Base-by-base conservation (phyloP, 2,888 invertebrate genomes). In the Graphium colonna region DNA sequence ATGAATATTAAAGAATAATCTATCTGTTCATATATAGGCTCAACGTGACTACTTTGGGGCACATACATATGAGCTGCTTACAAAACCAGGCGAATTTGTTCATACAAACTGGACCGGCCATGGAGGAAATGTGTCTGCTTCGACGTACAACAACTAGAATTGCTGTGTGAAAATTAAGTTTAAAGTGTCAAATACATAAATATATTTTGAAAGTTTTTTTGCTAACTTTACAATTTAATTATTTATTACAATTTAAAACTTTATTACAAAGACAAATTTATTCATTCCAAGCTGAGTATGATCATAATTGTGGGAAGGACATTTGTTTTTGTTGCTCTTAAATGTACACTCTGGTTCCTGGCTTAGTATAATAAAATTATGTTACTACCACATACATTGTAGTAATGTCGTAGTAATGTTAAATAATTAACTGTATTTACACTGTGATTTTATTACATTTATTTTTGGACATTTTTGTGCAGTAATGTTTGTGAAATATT, bases 51-150 rank as follows among this genome's bases (percentile, higher is more conserved):
- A 98, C 79, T 99, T 99, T 74, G 99, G 99, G 1, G 99, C 99
- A 0, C 99, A 99, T 80, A 99, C 99, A 0, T 99, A 99, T 73
- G 98, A 99, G 86, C 81, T 98, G 51, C 82, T 97, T 51, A 91
- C 91, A 3, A 89, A 95, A 58, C 98, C 98, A 41, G 98, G 98
- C 2, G 92, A 92, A 64, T 98, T 95, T 76, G 92, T 97, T 1
- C 99, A 99, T 84, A 99, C 99, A 59, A 99, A 99, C 89, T 99
- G 99, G 99, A 99, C 99, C 8, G 99, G 99, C 10, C 96, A 96
- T 67, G 99, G 99, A 26, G 98, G 98, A 57, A 96, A 96, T 71
- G 97, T 98, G 3, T 97, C 98, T 1, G 96, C 98, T n/a, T 94
- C 96, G 57, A 97, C 97, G 9, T 98, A 98, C 64, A 87, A 74